Base-by-base conservation (phyloP, 2,797 vertebrate species). In the Sparidentex hasta region DNA sequence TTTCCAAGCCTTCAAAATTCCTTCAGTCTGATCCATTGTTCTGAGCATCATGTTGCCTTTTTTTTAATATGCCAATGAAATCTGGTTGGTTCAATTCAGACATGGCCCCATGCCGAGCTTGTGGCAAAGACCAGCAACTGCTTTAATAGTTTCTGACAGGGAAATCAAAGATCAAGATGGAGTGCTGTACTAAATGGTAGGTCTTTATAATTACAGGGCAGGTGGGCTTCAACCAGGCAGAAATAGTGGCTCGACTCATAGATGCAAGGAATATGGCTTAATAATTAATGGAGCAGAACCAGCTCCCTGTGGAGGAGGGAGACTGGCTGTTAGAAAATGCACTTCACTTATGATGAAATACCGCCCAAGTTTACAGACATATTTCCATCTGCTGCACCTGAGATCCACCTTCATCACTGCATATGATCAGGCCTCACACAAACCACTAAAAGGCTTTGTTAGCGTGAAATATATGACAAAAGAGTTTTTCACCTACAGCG, bases 121-220 rank as follows among this genome's bases (percentile, higher is more conserved):
- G 59, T 55, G 81, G 82, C 70, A 79, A 87, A 77, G 87, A 90
- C 89, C 85, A 63, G 83, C 52, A 46, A 87, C 85, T 59, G 82
- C 87, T 89, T 91, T 93, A 90, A 93, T 93, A 80, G 84, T 84
- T 92, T 90, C 69, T 93, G 92, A 94, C 93, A 92, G 91, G 88
- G 69, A 89, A 94, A 93, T 94, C 93, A 94, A 92, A 94, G 92
- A 83, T 82, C 83, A 88, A 90, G 90, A 93, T 88, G 87, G 89
- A 94, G 84, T 85, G 87, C 78, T 80, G 90, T 51, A 82, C 88
- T 94, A 90, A 95, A 93, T 92, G 88, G 87, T 92, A 91, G 91
- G 64, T 91, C 88, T 91, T 91, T 91, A 91, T 94, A 94, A 93
- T 94, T 91, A 93, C 77, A 84, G 93, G 88, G 88, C 92, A 93